Evolutionary conservation across 2,888 invertebrate species (phyloP).

Genomic region (Ecdyonurus torrentis): DNA sequence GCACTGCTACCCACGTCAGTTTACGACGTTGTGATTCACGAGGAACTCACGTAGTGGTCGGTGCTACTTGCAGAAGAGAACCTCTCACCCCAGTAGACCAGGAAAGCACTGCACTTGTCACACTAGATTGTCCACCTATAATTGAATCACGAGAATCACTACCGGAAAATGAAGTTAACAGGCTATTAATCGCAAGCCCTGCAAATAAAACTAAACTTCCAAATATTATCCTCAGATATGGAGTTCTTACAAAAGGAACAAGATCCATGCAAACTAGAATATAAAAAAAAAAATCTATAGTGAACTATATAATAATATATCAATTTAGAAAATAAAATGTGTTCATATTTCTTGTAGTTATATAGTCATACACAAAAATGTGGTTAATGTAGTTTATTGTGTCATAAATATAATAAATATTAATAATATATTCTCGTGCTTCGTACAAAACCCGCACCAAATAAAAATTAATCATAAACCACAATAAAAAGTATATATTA

Average conservation of each 20-base stretch:
- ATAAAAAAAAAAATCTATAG: too few relatives aligned
- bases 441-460: too few relatives aligned
- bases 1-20: conserved; percentile 9
- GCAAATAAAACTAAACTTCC: not conserved
- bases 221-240: not conserved
- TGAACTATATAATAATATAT: too few relatives aligned
- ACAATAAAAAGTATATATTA: too few relatives aligned
- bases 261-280: conserved; percentile 3
- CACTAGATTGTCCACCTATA: not conserved
- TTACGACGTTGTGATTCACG: conserved; percentile 1
- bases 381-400: too few relatives aligned
- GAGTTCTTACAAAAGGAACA: not conserved
- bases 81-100: not conserved
- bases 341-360: too few relatives aligned
- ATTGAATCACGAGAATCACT: not conserved
- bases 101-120: not conserved
- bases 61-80: not conserved
- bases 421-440: too few relatives aligned
- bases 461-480: too few relatives aligned
- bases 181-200: not conserved
- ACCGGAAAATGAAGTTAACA: too few relatives aligned
- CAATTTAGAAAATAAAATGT: too few relatives aligned
- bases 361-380: too few relatives aligned
- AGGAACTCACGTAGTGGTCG: not conserved
- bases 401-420: too few relatives aligned